phyloP scores from a whole-genome alignment of 2,113 vertebrate species.

The Sakesphorus luctuosus region DNA sequence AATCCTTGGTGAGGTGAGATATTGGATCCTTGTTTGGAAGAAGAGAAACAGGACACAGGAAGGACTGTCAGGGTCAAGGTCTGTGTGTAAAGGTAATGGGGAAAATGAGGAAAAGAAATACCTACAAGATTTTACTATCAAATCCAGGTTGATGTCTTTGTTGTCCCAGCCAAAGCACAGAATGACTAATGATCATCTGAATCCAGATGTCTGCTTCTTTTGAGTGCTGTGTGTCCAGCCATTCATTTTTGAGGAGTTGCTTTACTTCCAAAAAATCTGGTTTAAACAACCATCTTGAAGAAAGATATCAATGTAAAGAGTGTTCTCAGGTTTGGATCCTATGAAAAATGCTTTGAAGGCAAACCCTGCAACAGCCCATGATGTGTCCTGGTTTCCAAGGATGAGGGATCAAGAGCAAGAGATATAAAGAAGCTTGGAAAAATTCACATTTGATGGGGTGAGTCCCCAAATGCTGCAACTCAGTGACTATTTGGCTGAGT shows the following conservation, averaged over 20 bases:
- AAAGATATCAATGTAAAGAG: background rate
- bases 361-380: background rate
- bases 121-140: background rate
- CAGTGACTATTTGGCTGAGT: background rate
- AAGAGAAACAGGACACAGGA: background rate
- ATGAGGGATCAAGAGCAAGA: background rate
- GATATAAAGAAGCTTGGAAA: background rate
- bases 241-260: background rate
- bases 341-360: background rate
- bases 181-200: background rate
- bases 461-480: background rate
- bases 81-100: background rate
- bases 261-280: background rate
- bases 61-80: background rate
- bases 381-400: background rate
- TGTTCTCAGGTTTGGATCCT: too few species aligned
- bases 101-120: background rate
- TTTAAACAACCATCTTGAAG: background rate
- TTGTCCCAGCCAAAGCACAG: background rate
- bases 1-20: background rate
- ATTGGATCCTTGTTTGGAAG: background rate
- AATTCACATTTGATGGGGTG: background rate
- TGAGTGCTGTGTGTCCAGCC: background rate
- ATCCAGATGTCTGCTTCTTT: background rate
- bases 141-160: accelerated